Percentiles rank a stretch among this genome's conserved stretches.
Evolutionary conservation across 2,888 invertebrate genomes (phyloP).

Genomic region (Agriopis leucophaearia): DNA sequence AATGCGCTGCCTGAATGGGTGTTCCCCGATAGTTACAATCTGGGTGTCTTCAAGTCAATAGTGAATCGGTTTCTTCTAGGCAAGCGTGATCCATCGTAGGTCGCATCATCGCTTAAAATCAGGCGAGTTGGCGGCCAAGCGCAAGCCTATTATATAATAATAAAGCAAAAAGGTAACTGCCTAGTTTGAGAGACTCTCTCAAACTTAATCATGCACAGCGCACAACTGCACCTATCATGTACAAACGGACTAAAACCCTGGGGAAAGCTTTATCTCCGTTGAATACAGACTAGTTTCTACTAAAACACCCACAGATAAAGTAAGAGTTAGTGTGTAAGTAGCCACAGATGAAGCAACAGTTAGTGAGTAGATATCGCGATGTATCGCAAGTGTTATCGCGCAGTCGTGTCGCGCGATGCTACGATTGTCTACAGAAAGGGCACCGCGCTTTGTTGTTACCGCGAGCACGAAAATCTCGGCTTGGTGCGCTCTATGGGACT

Average conservation of each 20-base stretch:
- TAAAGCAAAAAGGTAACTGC: too few species aligned
- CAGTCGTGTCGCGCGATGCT: constrained; percentile 65
- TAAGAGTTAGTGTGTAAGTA: background rate
- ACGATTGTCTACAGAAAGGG: constrained; percentile 66
- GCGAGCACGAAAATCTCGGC: constrained; percentile 47
- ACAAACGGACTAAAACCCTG: constrained; percentile 18
- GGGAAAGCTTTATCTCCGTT: constrained; percentile 50
- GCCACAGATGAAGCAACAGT: constrained; percentile 8
- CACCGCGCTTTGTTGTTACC: constrained; percentile 68
- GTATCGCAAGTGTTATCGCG: constrained; percentile 40
- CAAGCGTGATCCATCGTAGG: too few species aligned
- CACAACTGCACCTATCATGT: constrained; percentile 57
- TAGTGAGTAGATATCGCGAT: constrained; percentile 46
- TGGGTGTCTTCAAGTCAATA: too few species aligned
- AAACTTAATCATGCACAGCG: constrained; percentile 47
- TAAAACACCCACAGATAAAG: background rate
- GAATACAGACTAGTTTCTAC: background rate
- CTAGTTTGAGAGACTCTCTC: constrained; percentile 5
- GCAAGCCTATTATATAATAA: too few species aligned
- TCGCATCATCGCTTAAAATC: too few species aligned
- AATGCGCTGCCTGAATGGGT: too few species aligned
- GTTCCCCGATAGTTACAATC: too few species aligned
- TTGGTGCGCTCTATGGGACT: constrained; percentile 27
- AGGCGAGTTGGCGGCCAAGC: too few species aligned
- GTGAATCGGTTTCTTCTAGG: too few species aligned